phyloP scores from a whole-genome alignment of 1,140 invertebrate genomes.

The Cryptotermes secundus region DNA sequence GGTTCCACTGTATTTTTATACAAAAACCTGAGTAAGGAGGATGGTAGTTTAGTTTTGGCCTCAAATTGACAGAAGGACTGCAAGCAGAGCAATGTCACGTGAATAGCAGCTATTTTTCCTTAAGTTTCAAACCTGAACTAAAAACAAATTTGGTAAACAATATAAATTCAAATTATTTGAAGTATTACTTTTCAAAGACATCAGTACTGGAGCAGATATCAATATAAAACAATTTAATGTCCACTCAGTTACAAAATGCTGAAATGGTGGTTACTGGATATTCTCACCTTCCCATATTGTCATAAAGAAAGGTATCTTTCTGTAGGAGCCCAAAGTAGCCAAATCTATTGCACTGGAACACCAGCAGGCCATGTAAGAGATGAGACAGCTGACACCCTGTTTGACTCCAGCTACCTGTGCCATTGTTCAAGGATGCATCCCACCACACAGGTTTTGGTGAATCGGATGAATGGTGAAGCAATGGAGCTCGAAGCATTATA shows the following conservation, averaged over 20 bases:
- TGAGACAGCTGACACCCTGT: conserved; percentile 66
- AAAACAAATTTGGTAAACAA: too few species aligned
- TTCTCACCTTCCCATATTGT: conserved; percentile 32
- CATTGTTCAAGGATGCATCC: conserved; percentile 60
- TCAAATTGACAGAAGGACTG: too few species aligned
- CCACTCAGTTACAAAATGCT: too few species aligned
- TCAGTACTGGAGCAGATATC: conserved; percentile 33
- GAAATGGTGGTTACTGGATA: not conserved
- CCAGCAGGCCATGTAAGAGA: conserved; percentile 63
- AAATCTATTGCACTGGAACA: conserved; percentile 75
- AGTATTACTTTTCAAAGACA: not conserved
- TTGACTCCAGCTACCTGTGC: conserved; percentile 65
- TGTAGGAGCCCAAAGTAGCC: conserved; percentile 75
- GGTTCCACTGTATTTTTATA: too few species aligned
- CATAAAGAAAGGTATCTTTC: conserved; percentile 30
- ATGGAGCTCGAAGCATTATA: conserved; percentile 60
- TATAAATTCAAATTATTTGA: not conserved
- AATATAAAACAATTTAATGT: not conserved
- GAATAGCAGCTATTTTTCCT: too few species aligned
- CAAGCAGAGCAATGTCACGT: too few species aligned
- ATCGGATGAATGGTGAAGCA: conserved; percentile 51
- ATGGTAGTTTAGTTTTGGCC: too few species aligned
- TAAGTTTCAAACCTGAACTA: too few species aligned
- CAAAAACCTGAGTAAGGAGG: too few species aligned
- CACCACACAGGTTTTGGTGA: conserved; percentile 65